Conservation (phyloP, 2,888 invertebrate genomes). For the Conops quadrifasciatus region DNA sequence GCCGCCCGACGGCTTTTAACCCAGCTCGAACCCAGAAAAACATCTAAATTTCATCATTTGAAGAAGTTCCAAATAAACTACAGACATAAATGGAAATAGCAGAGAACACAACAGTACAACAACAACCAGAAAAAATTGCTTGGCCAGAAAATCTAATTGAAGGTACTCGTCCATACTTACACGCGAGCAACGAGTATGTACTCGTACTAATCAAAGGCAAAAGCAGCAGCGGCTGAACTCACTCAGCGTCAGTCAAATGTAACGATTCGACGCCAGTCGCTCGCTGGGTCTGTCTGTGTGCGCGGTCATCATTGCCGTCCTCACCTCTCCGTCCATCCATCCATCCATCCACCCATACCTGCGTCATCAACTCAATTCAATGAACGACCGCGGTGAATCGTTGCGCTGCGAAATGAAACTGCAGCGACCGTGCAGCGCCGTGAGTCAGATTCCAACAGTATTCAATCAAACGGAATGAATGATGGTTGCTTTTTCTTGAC, state of each 20-base stretch:
- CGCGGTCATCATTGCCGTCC: too few relatives aligned
- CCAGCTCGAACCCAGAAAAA: not conserved
- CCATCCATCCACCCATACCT: not conserved
- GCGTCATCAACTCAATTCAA: slow-evolving; percentile 15
- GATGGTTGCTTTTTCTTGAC: not conserved
- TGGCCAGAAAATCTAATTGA: too few relatives aligned
- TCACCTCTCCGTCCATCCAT: not conserved
- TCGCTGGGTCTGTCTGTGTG: too few relatives aligned
- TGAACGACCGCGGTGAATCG: not conserved
- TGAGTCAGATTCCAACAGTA: too few relatives aligned
- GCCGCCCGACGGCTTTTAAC: not conserved
- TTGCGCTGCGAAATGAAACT: not conserved
- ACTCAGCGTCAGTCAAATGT: slow-evolving; percentile 5
- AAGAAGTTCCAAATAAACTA: slow-evolving; percentile 15
- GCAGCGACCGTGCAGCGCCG: too few relatives aligned
- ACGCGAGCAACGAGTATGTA: not conserved
- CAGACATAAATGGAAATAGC: not conserved
- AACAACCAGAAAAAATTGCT: not conserved
- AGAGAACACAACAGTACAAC: not conserved
- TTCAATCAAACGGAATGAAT: too few relatives aligned
- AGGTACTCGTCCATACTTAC: not conserved
- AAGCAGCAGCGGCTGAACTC: slow-evolving; percentile 33
- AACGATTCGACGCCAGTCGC: not conserved
- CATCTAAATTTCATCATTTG: slow-evolving; percentile 34
- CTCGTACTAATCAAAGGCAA: slow-evolving; percentile 5